Base-by-base conservation (phyloP, 2,888 invertebrate species). In the Linyphia triangularis region DNA sequence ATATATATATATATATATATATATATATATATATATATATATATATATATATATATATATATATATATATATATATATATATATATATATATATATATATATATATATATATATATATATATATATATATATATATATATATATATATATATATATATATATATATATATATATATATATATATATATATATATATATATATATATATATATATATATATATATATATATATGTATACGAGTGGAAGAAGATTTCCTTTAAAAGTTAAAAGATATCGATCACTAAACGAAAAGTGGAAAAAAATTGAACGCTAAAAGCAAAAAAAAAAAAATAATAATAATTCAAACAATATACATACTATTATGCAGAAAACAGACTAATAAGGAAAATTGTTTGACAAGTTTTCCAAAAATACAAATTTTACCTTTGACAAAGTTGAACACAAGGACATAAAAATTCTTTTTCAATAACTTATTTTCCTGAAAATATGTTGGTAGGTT, bases 11-110 rank as follows among this genome's bases (percentile, higher is more conserved):
- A 67, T 30, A 37, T 33, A 13, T 33, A 13, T 16, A 67, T 30
- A 67, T 67, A 24, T 63, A 63, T 63, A 24, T 67, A 24, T 4
- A 24, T 67, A 67, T 67, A 30, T 67, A 67, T 67, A 24, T 67
- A 24, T 67, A 67, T 67, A 24, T 67, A 24, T 30, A 24, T 67
- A 67, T 67, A 24, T 67, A 30, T 4, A 30, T 67, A 24, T 67
- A 30, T 67, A 3, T 33, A 30, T 67, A 4, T 63, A 63, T 63
- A 63, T 30, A 24, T 67, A 24, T 67, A 67, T 67, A 24, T 67
- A 3, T 30, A 24, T 67, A 30, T 19, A 24, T 67, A 24, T 30
- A 30, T 67, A 24, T 67, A 24, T 67, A 30, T 30, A 24, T 63
- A 63, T 63, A 63, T 63, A 24, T 63, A 24, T 67, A 10, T 67